Evolutionary conservation across 1,140 invertebrate genomes (phyloP).

Genomic region (Dinoponera quadriceps): DNA sequence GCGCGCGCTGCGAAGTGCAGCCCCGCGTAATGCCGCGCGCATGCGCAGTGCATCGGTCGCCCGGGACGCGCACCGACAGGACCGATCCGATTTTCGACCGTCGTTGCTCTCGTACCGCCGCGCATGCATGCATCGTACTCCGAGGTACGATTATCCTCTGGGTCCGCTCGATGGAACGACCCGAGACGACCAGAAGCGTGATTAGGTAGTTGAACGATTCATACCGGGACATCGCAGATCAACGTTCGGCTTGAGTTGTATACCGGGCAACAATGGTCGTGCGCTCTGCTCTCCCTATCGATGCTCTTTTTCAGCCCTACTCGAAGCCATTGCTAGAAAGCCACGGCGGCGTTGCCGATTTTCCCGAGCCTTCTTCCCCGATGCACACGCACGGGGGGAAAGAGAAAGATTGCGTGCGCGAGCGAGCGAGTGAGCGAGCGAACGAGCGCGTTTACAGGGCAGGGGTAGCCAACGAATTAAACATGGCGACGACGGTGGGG

Average conservation of each 20-base stretch:
- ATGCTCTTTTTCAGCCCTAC: slow-evolving; percentile 4
- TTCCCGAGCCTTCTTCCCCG: not conserved
- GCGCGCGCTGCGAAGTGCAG: slow-evolving; percentile 16
- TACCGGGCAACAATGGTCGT: not conserved
- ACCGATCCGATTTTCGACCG: slow-evolving; percentile 51
- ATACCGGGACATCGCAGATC: too few relatives aligned
- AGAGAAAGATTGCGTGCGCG: not conserved
- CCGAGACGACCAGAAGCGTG: not conserved
- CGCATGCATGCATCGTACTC: too few relatives aligned
- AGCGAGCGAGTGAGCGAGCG: not conserved
- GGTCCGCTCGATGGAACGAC: not conserved
- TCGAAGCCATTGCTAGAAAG: slow-evolving; percentile 45
- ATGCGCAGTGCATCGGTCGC: slow-evolving; percentile 11
- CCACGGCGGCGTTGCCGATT: slow-evolving; percentile 65
- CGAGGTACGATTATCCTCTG: slow-evolving; percentile 2
- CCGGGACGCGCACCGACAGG: slow-evolving; percentile 49
- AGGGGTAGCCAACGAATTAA: slow-evolving; percentile 82
- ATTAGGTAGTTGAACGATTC: not conserved
- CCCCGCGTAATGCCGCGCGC: not conserved
- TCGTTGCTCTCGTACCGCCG: not conserved
- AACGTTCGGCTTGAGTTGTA: too few relatives aligned
- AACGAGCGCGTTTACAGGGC: slow-evolving; percentile 59
- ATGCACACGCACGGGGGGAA: not conserved
- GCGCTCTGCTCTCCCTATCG: not conserved
- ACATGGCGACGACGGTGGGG: slow-evolving; percentile 79